Base-by-base conservation (phyloP, 64 coral and sea anemone genomes). In the Montipora foliosa region DNA sequence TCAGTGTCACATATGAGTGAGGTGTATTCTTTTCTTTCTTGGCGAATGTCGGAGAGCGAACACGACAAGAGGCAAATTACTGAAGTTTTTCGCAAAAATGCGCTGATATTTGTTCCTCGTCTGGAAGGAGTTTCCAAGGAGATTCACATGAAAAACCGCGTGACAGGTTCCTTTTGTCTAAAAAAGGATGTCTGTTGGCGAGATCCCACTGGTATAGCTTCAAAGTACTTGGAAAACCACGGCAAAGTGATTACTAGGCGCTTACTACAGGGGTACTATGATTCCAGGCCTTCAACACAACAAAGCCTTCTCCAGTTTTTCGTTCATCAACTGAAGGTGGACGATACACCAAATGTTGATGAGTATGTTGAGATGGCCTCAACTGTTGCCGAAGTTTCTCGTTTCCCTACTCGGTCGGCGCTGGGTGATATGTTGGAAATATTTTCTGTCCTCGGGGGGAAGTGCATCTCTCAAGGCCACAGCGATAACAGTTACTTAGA, bases 171-270 rank as follows among this genome's bases (percentile, higher is more conserved):
- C 4, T 98, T 98, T 93, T 66, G 86, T 49, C 37, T 79, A 5
- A 87, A 60, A 66, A 98, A 98, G 78, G 90, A 94, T 47, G 87
- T 98, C 44, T 98, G 90, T 57, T 98, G 96, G 96, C 37, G 71
- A 49, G 96, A 98, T 77, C 96, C 96, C 1, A 92, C 93, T 37
- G 87, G 64, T 50, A 29, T 98, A 2, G 48, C 76, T 13, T 8
- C 17, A 21, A 91, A 94, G 20, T 79, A 88, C 17, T 70, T 88
- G 1, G 47, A 49, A 78, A 60, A 52, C 4, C 77, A 92, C 6
- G 22, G 68, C 0, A 44, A 77, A 61, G 51, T 87, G 12, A 50
- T 74, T 59, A 95, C 77, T 10, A 94, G 93, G 49, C 79, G 75
- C 17, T 29, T 98, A 6, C 86, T 98, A 22, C 17, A 25, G 51